These are phyloP conservation scores for Typhlichthys subterraneus DNA, from an alignment of 2,797 vertebrate genomes.

Conservation along the genomic window DNA sequence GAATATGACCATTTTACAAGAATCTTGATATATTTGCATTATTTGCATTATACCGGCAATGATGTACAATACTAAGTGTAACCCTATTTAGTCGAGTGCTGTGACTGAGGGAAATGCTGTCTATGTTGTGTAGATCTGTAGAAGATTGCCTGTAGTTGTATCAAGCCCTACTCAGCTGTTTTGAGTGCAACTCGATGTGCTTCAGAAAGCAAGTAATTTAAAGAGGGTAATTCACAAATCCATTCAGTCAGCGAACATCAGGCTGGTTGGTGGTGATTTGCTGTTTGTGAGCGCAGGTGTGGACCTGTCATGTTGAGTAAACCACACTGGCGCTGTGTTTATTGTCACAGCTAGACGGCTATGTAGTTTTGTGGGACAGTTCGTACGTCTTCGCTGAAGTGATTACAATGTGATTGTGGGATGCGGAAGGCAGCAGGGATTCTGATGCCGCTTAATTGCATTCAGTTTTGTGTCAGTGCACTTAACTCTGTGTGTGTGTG, in stretches of 20 bases:
- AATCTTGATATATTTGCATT: too few species aligned
- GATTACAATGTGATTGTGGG: conserved; percentile 17
- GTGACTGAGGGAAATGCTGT: not conserved
- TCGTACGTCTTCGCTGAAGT: conserved; percentile 28
- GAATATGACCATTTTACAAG: not conserved
- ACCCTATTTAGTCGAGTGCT: too few species aligned
- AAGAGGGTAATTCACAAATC: conserved; percentile 14
- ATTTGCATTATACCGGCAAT: too few species aligned
- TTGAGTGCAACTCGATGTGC: conserved; percentile 4
- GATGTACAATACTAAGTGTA: too few species aligned
- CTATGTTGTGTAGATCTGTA: conserved; percentile 1
- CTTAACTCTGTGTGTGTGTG: conserved; percentile 9
- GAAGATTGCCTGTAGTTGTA: conserved; percentile 12
- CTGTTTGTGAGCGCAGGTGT: conserved; percentile 18
- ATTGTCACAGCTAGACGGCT: conserved; percentile 8
- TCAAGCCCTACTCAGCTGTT: conserved; percentile 10
- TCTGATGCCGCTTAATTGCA: conserved; percentile 57
- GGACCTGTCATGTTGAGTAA: conserved; percentile 19
- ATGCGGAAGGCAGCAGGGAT: conserved; percentile 55
- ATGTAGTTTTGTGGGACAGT: conserved; percentile 9
- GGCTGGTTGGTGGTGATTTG: conserved; percentile 25
- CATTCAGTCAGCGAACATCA: conserved; percentile 11
- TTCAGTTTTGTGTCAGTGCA: conserved; percentile 57
- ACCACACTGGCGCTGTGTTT: conserved; percentile 15
- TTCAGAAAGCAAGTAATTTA: conserved; percentile 24